A percentile compares a stretch with the other conserved stretches of the same genome.
These are phyloP conservation scores for Poicephalus meyeri DNA, from an alignment of 2,113 vertebrate genomes.

Conservation along the genomic window DNA sequence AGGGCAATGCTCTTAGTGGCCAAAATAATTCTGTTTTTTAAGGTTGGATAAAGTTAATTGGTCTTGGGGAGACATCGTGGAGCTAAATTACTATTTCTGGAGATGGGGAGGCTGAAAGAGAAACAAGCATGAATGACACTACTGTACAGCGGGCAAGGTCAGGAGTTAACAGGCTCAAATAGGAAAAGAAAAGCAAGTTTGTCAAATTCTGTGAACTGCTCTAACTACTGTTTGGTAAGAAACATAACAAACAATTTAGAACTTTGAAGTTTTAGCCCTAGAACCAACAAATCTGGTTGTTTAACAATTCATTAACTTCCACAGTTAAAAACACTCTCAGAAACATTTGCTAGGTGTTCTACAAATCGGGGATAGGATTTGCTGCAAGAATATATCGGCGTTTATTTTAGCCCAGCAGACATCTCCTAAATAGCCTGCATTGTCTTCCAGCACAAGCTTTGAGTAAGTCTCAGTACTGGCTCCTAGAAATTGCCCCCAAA, in stretches of 20 bases:
- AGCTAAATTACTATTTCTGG: not conserved
- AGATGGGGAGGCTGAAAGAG: not conserved
- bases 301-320: not conserved
- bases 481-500: not conserved
- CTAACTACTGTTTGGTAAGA: not conserved
- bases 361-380: not conserved
- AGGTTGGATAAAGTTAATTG: not conserved
- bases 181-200: not conserved
- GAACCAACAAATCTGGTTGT: not conserved
- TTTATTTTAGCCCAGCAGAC: not conserved
- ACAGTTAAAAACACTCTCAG: not conserved
- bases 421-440: not conserved
- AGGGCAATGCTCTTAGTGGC: not conserved
- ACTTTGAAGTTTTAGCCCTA: not conserved
- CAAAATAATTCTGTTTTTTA: not conserved
- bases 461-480: not conserved
- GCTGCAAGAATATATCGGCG: not conserved
- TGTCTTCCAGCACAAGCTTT: not conserved
- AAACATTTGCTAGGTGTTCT: not conserved
- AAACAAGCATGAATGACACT: not conserved
- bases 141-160: not conserved
- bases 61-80: not conserved
- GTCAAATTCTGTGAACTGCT: not conserved
- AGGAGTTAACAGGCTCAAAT: not conserved
- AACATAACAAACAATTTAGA: not conserved